Conservation (phyloP, 2,113 vertebrate species). For the Calidris pugnax region DNA sequence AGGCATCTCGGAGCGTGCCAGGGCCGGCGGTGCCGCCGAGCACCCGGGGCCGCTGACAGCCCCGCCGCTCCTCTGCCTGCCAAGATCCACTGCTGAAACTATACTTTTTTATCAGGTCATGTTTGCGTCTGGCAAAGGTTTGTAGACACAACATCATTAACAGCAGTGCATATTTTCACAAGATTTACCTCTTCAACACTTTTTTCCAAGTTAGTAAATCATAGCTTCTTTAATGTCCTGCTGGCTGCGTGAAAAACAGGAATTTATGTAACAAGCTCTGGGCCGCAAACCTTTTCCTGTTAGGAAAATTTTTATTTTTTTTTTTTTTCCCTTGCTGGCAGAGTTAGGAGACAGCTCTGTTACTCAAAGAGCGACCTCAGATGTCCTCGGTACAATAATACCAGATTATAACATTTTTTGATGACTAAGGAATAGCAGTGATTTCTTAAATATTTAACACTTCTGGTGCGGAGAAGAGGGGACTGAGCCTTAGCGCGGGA, state of each 20-base stretch:
- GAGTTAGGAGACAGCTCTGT: slow-evolving; percentile 70
- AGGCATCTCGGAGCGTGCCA: fast-evolving
- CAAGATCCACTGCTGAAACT: slow-evolving; percentile 7
- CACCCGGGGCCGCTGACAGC: background rate
- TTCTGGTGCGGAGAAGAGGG: background rate
- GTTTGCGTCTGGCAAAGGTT: slow-evolving; percentile 45
- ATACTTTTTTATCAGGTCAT: slow-evolving; percentile 43
- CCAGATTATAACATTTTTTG: slow-evolving; percentile 73
- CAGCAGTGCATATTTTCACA: slow-evolving; percentile 61
- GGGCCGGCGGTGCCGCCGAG: fast-evolving
- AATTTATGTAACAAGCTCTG: slow-evolving; percentile 81
- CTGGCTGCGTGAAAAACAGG: slow-evolving; percentile 81
- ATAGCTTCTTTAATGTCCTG: slow-evolving; percentile 74
- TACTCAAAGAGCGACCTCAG: slow-evolving; percentile 79
- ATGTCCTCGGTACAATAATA: slow-evolving; percentile 79
- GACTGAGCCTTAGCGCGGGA: background rate
- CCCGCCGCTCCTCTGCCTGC: background rate
- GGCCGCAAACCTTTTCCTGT: slow-evolving; percentile 82
- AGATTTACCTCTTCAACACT: slow-evolving; percentile 66
- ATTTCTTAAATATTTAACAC: slow-evolving; percentile 66
- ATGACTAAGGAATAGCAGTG: slow-evolving; percentile 71
- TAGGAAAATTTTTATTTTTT: slow-evolving; percentile 70
- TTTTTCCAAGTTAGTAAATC: slow-evolving; percentile 71
- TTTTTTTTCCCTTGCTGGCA: slow-evolving; percentile 76
- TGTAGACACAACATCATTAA: slow-evolving; percentile 68